These are phyloP conservation scores for Trissolcus brochymenae DNA, from an alignment of 2,888 invertebrate species.

Conservation along the genomic window DNA sequence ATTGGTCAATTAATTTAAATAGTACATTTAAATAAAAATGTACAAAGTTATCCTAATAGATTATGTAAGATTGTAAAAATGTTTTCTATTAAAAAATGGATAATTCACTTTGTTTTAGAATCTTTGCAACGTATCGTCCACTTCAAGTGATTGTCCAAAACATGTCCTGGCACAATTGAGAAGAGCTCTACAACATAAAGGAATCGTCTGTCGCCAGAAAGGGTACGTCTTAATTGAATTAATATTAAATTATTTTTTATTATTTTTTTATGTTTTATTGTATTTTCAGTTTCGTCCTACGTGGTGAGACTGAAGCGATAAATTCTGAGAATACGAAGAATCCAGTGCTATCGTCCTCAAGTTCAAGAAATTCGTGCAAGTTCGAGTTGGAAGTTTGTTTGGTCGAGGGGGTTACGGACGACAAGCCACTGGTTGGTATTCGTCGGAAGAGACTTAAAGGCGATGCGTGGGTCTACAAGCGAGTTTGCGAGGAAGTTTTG, in stretches of 20 bases:
- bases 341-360: constrained; percentile 60
- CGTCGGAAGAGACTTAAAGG: constrained; percentile 85
- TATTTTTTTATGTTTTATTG: too few species aligned
- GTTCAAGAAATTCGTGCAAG: constrained; percentile 76
- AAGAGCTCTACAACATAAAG: constrained; percentile 80
- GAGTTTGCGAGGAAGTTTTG: constrained; percentile 85
- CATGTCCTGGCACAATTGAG: constrained; percentile 80
- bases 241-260: too few species aligned
- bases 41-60: too few species aligned
- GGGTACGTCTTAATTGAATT: constrained; percentile 77
- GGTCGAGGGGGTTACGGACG: constrained; percentile 75
- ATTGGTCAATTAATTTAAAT: too few species aligned
- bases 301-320: constrained; percentile 80
- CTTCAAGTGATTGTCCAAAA: constrained; percentile 82
- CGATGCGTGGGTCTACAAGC: constrained; percentile 88
- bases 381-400: constrained; percentile 85
- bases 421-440: constrained; percentile 79
- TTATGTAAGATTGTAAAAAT: neutral
- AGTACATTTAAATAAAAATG: too few species aligned
- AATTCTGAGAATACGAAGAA: constrained; percentile 60
- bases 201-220: constrained; percentile 81
- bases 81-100: neutral
- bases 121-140: constrained; percentile 84
- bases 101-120: constrained; percentile 72
- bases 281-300: constrained; percentile 81